Evolutionary conservation across 2,113 vertebrate species (phyloP), one percentile per base, ranked within the genome.

Genomic region (Emberiza fucata): DNA sequence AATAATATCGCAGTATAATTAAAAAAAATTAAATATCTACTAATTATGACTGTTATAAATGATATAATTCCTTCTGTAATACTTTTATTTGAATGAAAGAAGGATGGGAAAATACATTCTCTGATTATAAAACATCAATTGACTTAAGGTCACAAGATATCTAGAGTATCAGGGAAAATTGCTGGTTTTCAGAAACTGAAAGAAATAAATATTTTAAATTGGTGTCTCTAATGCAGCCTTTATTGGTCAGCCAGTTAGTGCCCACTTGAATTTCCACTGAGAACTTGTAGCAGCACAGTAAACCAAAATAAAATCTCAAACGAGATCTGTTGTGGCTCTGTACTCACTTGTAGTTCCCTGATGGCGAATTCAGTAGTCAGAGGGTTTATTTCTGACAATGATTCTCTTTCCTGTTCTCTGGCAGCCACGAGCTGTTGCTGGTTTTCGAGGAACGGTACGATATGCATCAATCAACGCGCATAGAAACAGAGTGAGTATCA

Each of bases 401-500:
- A 82, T 72, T 69, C 45, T 47, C n/a, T 88, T 84, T 94, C 68
- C 45, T 95, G 0, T 96, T 96, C 92, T 81, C 51, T 97, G 69
- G 51, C 96, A 99, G 99, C 99, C 99, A 51, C 98, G 99, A 77
- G 98, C 99, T 85, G 98, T 99, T 47, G 99, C 99, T 87, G 99
- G 99, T 35, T 80, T 80, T 45, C 77, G 77, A 86, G 99, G 99
- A 76, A 99, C 99, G 4, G 99, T 99, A 76, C 98, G 99, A 37
- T 99, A 99, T 6, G 99, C 99, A 42, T 99, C 99, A 9, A 95
- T 99, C 97, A 99, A 99, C 45, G 99, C 99, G 13, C 99, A 99
- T 44, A 99, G 99, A 91, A 99, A 99, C 97, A 99, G 99, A 98
- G 99, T 99, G 95, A 93, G 98, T 98, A 88, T 89, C 51, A 77